Percentiles rank a stretch among this genome's conserved stretches.
Conservation (phyloP, 2,888 invertebrate genomes). For the Melanargia galathea region DNA sequence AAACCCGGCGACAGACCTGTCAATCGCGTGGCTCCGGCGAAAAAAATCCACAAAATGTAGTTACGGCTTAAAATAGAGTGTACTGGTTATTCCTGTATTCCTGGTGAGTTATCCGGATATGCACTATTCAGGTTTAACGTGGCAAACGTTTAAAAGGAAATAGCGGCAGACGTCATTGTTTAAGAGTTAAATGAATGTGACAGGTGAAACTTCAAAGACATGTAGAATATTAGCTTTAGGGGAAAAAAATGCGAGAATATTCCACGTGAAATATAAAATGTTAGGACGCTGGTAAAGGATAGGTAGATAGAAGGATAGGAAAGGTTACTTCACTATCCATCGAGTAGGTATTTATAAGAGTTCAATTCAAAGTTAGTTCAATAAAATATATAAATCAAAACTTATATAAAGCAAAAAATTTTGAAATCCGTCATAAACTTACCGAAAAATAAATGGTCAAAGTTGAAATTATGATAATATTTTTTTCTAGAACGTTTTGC, state of each 20-base stretch:
- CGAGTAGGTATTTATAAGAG: no score
- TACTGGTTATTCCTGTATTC: constrained; percentile 40
- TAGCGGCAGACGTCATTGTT: constrained; percentile 38
- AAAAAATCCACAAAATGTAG: constrained; percentile 53
- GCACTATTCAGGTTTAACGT: constrained; percentile 51
- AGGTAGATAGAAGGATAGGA: no score
- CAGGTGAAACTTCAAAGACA: constrained; percentile 33
- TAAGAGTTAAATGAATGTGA: constrained; percentile 36
- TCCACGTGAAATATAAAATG: background rate
- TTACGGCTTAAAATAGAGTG: constrained; percentile 61
- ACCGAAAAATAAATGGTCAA: no score
- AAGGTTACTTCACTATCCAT: no score
- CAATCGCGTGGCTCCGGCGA: constrained; percentile 50
- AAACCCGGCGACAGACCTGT: constrained; percentile 58
- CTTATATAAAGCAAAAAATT: no score
- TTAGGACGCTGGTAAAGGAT: no score
- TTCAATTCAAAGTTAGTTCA: no score
- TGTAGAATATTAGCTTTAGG: constrained; percentile 26
- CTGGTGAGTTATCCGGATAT: constrained; percentile 55
- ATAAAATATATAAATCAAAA: no score
- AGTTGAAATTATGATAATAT: no score
- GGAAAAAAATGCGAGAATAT: constrained; percentile 24
- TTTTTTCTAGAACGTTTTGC: no score
- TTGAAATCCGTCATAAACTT: no score
- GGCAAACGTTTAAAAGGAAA: constrained; percentile 42